Evolutionary conservation across 2,888 invertebrate genomes (phyloP), one percentile per base, ranked within the genome.

Genomic region (Sarcophaga subvicina): DNA sequence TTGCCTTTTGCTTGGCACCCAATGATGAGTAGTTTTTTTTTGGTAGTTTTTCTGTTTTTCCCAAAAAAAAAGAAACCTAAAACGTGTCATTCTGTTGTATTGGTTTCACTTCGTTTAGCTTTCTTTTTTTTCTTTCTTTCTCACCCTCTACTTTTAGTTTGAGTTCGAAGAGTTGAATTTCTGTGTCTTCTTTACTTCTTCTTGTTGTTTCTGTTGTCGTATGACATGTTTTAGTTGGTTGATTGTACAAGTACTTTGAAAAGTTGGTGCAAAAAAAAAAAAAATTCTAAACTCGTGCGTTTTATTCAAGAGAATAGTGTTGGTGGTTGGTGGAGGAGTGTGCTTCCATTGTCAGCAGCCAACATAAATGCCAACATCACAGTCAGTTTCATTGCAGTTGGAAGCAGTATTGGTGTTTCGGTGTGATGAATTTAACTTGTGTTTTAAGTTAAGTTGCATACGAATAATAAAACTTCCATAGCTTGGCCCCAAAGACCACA

Each of bases 61-160:
- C 45, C 45, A 49, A 14, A 49, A 54, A 54, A 54, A 54, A 12
- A 49, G 11, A 62, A 84, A 80, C 47, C 71, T 49, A 67, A 83
- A 84, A 84, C 84, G 84, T 84, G 84, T 80, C 80, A 76, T 62
- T 80, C 71, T 84, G 66, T 80, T 71, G 66, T 66, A 66, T 27
- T 84, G 45, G 60, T 80, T 71, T 83, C 66, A 45, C 45, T 67
- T n/a, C 37, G 10, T 66, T 54, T 20, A 11, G 22, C 20, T 70
- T 37, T 22, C 37, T 17, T 69, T 67, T 37, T 77, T 69, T 70
- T 59, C 70, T 25, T 60, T n/a, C 37, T 37, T 6, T 37, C 37
- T 37, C 37, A 37, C 37, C 8, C 37, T 37, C 5, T 45, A 67
- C 4, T 17, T 80, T 62, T 67, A 73, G 80, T 75, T 81, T 69